Percentiles rank a stretch among this genome's conserved stretches.
These are phyloP conservation scores for Drosophila picticornis DNA, from an alignment of 2,888 invertebrate species.

Conservation along the genomic window DNA sequence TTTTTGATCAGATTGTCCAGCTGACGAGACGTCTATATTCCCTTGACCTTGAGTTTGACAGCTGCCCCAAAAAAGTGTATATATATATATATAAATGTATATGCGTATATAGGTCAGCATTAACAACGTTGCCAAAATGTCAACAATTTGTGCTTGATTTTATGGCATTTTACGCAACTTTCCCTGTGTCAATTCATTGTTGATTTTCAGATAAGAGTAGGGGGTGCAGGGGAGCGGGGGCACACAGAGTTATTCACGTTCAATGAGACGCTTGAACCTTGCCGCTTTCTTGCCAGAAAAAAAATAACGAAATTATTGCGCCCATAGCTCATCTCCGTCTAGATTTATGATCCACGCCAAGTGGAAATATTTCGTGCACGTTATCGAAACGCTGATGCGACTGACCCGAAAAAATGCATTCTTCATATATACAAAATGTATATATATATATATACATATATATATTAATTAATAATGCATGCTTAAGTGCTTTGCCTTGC, in stretches of 20 bases:
- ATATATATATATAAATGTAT: neutral
- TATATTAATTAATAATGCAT: constrained; percentile 36
- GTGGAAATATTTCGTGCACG: constrained; percentile 7
- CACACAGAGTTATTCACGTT: constrained; percentile 66
- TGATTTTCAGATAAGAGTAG: constrained; percentile 20
- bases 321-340: constrained; percentile 42
- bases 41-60: constrained; percentile 73
- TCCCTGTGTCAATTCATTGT: constrained; percentile 53
- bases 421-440: constrained; percentile 1
- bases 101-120: constrained; percentile 11
- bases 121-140: constrained; percentile 40
- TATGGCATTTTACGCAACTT: constrained; percentile 76
- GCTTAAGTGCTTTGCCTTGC: constrained; percentile 60
- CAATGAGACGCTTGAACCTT: constrained; percentile 67
- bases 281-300: constrained; percentile 37
- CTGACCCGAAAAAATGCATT: constrained; percentile 50
- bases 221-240: neutral
- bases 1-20: constrained; percentile 49
- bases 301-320: constrained; percentile 53
- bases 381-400: constrained; percentile 50
- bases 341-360: constrained; percentile 11
- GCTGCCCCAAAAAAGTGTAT: constrained; percentile 50
- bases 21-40: constrained; percentile 40
- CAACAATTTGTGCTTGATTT: constrained; percentile 62
- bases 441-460: constrained; percentile 11